Conservation (phyloP, 2,113 vertebrate species). For the Kryptolebias marmoratus region DNA sequence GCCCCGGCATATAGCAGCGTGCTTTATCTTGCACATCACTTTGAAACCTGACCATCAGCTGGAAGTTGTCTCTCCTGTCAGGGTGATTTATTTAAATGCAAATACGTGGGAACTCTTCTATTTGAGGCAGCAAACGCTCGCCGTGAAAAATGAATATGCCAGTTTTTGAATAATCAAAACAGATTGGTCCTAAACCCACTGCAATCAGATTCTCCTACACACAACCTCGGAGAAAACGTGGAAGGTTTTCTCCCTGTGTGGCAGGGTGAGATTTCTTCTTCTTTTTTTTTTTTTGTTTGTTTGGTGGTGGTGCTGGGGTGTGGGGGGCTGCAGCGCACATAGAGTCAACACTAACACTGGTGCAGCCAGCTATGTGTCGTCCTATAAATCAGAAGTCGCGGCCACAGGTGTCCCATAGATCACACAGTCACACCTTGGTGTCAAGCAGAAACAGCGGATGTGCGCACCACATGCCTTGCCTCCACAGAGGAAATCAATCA, state of each 20-base stretch:
- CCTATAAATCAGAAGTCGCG: constrained; percentile 63
- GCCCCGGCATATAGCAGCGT: not conserved
- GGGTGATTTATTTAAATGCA: constrained; percentile 36
- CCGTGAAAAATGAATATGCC: constrained; percentile 41
- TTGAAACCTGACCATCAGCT: constrained; percentile 27
- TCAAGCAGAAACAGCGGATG: constrained; percentile 63
- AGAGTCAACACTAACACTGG: constrained; percentile 59
- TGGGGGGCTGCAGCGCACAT: constrained; percentile 28
- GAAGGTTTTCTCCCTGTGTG: constrained; percentile 29
- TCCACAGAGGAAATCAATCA: constrained; percentile 73
- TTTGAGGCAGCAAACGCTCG: constrained; percentile 23
- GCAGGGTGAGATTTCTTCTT: constrained; percentile 16
- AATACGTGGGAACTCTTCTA: constrained; percentile 16
- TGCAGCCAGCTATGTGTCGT: constrained; percentile 65
- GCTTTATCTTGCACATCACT: not conserved
- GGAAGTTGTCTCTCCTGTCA: constrained; percentile 11
- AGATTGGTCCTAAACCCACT: constrained; percentile 27
- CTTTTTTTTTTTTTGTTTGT: constrained; percentile 20
- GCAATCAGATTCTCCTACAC: constrained; percentile 44
- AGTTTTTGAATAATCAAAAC: constrained; percentile 43
- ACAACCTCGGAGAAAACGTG: constrained; percentile 24
- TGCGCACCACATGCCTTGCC: constrained; percentile 51
- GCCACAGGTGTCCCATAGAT: constrained; percentile 73
- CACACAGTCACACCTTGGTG: constrained; percentile 63
- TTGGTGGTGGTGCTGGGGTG: not conserved